Conservation (phyloP, 2,113 vertebrate genomes). For the Vidua chalybeata region DNA sequence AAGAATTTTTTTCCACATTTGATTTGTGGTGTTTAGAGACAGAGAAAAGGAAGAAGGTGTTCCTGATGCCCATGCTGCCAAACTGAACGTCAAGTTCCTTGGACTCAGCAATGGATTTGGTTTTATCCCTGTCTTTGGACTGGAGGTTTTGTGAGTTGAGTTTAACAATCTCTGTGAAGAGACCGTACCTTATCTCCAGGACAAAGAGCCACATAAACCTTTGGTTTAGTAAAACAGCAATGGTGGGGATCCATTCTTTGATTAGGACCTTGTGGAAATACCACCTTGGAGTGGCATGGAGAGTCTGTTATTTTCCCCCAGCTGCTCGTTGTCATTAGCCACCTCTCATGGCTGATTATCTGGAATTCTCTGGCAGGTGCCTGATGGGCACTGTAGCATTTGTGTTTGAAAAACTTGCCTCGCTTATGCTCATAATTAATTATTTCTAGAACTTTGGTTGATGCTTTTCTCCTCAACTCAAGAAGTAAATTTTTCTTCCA, state of each 20-base stretch:
- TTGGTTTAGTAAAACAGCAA: background rate
- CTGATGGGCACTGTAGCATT: background rate
- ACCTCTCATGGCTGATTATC: background rate
- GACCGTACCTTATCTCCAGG: background rate
- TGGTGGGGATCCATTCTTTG: background rate
- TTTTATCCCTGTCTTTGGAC: background rate
- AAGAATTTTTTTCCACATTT: background rate
- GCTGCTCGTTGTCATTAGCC: background rate
- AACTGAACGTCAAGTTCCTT: background rate
- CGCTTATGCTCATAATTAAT: background rate
- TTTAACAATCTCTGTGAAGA: background rate
- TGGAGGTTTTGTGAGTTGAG: background rate
- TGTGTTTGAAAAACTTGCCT: background rate
- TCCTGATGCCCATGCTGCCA: background rate
- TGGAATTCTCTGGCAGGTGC: background rate
- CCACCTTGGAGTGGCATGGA: background rate
- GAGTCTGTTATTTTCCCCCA: background rate
- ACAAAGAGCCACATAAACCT: background rate
- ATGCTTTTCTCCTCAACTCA: background rate
- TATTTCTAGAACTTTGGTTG: background rate
- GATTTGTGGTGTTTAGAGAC: background rate
- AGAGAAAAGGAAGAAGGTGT: background rate
- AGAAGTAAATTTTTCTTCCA: background rate
- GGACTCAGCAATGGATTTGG: background rate
- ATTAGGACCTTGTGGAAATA: background rate